Base-by-base conservation (phyloP, 2,888 invertebrate genomes). In the Trichopoda pennipes region DNA sequence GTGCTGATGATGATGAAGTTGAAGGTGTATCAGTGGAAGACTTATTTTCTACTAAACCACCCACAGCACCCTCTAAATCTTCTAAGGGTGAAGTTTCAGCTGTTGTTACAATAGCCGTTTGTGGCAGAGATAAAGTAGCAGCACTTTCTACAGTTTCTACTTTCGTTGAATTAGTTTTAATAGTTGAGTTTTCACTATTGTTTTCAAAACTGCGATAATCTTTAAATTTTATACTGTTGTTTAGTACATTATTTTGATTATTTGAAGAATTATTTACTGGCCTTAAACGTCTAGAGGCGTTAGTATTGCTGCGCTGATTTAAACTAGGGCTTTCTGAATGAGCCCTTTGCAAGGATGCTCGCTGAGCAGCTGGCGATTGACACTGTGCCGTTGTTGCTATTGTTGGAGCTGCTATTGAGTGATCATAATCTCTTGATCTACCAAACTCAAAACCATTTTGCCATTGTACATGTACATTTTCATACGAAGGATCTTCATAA, bases 391-490 rank as follows among this genome's bases (percentile, higher is more conserved):
- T 10, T 38, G 47, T 10, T 38, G 87, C 72, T 74, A 86, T 19
- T 70, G 82, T 38, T 69, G 82, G 21, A 81, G 80, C 23, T 64
- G 80, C 58, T 76, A 79, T 17, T 70, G 75, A 76, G 85, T 72
- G 83, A 66, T 88, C 87, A 79, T 87, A 87, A 61, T 91, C 91
- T 6, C 91, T 86, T 0, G 91, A 91, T 17, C 91, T 87, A 16
- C 91, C 91, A 80, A 91, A 91, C 75, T 91, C 91, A 42, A 91
- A 91, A 42, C 91, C 91, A 84, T 91, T 91, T 60, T 91, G 90
- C 89, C 91, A 91, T 77, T 91, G 91, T 1, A 91, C 91, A 75
- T 90, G 91, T 1, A 91, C 90, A 85, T 91, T 91, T 84, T 91
- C 91, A 75, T 91, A 91, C 16, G 91, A 90, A 3, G 89, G 90